Evolutionary conservation across 2,888 invertebrate species (phyloP).

Genomic region (Drosophila mayaguana): DNA sequence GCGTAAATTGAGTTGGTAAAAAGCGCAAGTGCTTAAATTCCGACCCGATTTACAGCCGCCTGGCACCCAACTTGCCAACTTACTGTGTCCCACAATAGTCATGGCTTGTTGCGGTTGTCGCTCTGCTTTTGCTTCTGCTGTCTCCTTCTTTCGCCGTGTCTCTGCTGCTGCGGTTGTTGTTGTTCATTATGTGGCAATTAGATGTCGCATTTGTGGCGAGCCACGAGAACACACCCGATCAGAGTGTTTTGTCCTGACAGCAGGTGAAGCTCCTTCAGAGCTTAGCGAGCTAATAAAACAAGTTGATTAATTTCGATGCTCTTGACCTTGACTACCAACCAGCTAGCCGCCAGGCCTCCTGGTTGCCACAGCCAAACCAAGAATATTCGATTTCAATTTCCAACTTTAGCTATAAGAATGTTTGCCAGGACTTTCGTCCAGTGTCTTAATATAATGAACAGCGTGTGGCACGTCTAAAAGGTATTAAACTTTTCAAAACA

Average conservation of each 20-base stretch:
- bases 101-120: slow-evolving; percentile 50
- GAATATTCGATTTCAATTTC: slow-evolving; percentile 3
- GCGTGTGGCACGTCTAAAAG: slow-evolving; percentile 39
- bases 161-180: slow-evolving; percentile 10
- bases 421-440: slow-evolving; percentile 26
- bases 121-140: neutral
- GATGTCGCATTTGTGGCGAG: slow-evolving; percentile 72
- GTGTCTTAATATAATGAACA: slow-evolving; percentile 49
- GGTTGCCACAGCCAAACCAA: slow-evolving; percentile 23
- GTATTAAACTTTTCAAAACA: slow-evolving; percentile 57
- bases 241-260: slow-evolving; percentile 53
- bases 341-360: neutral
- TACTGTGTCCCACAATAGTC: slow-evolving; percentile 42
- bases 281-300: slow-evolving; percentile 73
- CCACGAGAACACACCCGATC: slow-evolving; percentile 58
- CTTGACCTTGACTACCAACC: slow-evolving; percentile 52
- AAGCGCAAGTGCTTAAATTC: slow-evolving; percentile 72
- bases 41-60: slow-evolving; percentile 20
- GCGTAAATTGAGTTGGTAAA: slow-evolving; percentile 80
- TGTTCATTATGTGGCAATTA: slow-evolving; percentile 77
- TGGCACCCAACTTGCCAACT: slow-evolving; percentile 2
- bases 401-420: slow-evolving; percentile 45
- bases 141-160: too few species aligned
- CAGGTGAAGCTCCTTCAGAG: slow-evolving; percentile 45
- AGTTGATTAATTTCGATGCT: slow-evolving; percentile 63